These are phyloP conservation scores for Mellivora capensis DNA, from an alignment of 2,113 vertebrate genomes.

Conservation along the genomic window DNA sequence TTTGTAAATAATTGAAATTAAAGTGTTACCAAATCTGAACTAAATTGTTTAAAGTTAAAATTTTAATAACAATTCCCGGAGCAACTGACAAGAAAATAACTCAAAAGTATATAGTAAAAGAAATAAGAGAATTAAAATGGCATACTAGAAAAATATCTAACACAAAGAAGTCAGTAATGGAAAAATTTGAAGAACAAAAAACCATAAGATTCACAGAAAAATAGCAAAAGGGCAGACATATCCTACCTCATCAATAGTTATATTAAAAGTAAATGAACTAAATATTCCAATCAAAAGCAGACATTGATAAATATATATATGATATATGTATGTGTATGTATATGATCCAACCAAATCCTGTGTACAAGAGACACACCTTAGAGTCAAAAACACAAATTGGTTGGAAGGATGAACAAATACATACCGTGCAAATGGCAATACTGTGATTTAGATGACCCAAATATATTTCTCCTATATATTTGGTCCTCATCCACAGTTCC, in stretches of 20 bases:
- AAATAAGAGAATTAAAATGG: constrained; percentile 6
- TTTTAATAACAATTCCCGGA: background rate
- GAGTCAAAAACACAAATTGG: background rate
- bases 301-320: background rate
- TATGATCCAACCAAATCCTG: background rate
- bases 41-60: constrained; percentile 21
- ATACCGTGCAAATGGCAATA: background rate
- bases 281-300: background rate
- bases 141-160: constrained; percentile 6
- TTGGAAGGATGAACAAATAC: background rate
- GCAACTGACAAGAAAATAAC: background rate
- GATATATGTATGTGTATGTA: background rate
- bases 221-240: background rate
- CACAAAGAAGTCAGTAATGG: background rate
- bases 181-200: background rate
- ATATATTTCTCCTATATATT: background rate
- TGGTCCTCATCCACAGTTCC: background rate
- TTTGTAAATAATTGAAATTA: constrained; percentile 11
- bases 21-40: background rate
- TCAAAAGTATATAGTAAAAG: background rate
- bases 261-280: background rate
- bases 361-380: background rate
- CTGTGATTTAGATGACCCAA: background rate
- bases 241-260: background rate
- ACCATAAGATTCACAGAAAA: background rate